Conservation (phyloP, 2,797 vertebrate species). For the Pygocentrus nattereri region DNA sequence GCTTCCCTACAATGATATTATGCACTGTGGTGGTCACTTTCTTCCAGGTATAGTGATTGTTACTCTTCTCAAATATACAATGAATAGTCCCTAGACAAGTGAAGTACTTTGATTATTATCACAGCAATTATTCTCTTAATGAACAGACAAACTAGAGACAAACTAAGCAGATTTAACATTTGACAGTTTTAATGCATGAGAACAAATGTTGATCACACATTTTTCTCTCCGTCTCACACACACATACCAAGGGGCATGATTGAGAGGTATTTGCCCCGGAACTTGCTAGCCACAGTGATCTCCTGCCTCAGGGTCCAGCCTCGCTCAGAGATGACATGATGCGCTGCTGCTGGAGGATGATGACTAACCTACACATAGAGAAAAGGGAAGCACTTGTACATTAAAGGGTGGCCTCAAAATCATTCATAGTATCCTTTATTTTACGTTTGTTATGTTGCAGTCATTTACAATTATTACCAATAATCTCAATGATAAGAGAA, state of each 20-base stretch:
- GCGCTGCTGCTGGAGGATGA: slow-evolving; percentile 94
- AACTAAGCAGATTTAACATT: too few relatives aligned
- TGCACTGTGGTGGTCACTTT: slow-evolving; percentile 97
- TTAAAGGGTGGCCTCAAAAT: background rate
- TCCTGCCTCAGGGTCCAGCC: slow-evolving; percentile 95
- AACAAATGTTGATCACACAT: background rate
- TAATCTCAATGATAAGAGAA: too few relatives aligned
- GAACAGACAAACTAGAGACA: too few relatives aligned
- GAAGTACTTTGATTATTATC: background rate
- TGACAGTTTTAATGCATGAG: too few relatives aligned
- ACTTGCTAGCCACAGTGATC: slow-evolving; percentile 96
- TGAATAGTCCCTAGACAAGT: slow-evolving; percentile 88
- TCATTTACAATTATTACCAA: too few relatives aligned
- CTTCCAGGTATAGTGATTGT: slow-evolving; percentile 96
- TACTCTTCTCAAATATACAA: slow-evolving; percentile 91
- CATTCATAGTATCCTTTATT: too few relatives aligned
- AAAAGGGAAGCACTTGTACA: background rate
- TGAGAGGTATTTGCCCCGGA: slow-evolving; percentile 96
- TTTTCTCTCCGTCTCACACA: background rate
- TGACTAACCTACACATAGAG: slow-evolving; percentile 87
- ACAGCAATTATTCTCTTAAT: too few relatives aligned
- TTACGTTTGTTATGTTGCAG: too few relatives aligned
- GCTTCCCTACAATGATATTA: slow-evolving; percentile 97
- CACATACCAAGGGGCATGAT: slow-evolving; percentile 96
- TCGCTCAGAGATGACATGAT: slow-evolving; percentile 89